Conservation (phyloP, 2,888 invertebrate species). For the Pheosia gnoma region DNA sequence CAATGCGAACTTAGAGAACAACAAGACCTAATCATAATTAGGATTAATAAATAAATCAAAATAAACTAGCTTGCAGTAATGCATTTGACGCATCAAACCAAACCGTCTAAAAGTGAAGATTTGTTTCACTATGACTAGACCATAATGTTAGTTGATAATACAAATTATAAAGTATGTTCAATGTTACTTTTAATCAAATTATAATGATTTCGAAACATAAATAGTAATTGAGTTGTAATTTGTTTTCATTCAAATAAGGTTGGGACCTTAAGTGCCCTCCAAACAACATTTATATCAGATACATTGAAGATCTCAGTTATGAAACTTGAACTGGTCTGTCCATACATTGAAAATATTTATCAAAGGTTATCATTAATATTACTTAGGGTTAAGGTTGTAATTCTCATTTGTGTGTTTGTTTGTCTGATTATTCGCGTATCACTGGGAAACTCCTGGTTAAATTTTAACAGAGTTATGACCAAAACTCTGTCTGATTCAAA, state of each 20-base stretch:
- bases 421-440: too few species aligned
- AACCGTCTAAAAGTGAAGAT: not conserved
- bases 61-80: not conserved
- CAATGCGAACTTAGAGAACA: not conserved
- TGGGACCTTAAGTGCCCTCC: too few species aligned
- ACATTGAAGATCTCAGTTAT: too few species aligned
- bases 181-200: not conserved
- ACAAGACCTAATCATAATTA: not conserved
- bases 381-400: too few species aligned
- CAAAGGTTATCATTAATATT: too few species aligned
- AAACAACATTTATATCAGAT: too few species aligned
- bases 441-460: too few species aligned
- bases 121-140: not conserved
- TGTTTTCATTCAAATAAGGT: not conserved
- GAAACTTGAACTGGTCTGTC: too few species aligned
- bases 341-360: too few species aligned
- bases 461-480: too few species aligned
- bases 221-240: not conserved
- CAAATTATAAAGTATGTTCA: not conserved
- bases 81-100: not conserved
- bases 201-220: not conserved
- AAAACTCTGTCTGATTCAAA: too few species aligned
- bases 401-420: too few species aligned
- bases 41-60: not conserved
- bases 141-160: not conserved